phyloP scores from a whole-genome alignment of 2,113 vertebrate genomes.

The Xerus inauris region DNA sequence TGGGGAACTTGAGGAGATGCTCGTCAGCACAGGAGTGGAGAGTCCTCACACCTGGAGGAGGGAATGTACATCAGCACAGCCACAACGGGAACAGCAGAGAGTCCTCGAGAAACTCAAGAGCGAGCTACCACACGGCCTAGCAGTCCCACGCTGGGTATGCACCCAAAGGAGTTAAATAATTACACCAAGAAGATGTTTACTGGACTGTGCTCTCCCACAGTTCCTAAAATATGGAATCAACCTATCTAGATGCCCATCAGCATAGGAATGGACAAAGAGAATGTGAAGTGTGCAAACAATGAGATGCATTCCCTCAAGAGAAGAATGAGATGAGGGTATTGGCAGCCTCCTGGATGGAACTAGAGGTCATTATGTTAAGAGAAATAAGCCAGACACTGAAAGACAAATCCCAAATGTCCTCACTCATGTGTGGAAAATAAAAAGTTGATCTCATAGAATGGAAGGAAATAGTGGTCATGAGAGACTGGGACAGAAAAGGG shows the following conservation, averaged over 20 bases:
- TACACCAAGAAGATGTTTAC: too few relatives aligned
- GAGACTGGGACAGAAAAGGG: background rate
- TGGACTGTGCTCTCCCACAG: background rate
- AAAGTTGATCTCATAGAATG: background rate
- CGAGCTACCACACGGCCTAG: too few relatives aligned
- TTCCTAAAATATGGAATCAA: background rate
- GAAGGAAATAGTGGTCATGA: background rate
- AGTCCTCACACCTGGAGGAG: background rate
- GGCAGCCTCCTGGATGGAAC: background rate
- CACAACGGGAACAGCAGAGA: too few relatives aligned
- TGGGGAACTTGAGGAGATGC: background rate
- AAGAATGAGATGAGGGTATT: background rate
- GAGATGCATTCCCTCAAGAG: too few relatives aligned
- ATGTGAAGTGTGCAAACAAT: background rate
- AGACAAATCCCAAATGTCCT: background rate
- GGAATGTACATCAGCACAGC: background rate
- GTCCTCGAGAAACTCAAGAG: background rate
- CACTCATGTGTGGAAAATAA: background rate
- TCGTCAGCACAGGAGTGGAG: too few relatives aligned
- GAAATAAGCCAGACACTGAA: background rate
- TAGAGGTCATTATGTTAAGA: background rate
- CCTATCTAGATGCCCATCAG: too few relatives aligned
- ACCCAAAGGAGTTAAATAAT: background rate
- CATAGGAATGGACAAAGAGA: background rate
- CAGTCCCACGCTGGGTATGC: too few relatives aligned